A percentile compares a stretch with the other conserved stretches of the same genome.
These are phyloP conservation scores for Trematocara variabile DNA, from an alignment of 2,113 vertebrate genomes.

Conservation along the genomic window DNA sequence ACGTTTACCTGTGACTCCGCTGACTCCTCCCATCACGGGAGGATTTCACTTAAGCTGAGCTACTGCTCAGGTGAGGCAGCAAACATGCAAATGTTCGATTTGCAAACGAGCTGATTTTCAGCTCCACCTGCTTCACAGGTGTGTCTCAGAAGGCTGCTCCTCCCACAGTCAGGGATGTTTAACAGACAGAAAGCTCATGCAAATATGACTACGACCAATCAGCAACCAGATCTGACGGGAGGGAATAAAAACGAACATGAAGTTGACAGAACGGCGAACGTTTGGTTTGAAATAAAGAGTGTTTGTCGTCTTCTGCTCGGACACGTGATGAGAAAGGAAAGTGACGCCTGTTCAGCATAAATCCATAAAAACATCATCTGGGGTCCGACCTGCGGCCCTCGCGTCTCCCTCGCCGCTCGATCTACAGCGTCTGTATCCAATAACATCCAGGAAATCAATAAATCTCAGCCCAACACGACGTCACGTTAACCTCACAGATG, in stretches of 20 bases:
- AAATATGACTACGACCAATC: neutral
- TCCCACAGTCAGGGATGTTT: neutral
- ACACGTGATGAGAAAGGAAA: neutral
- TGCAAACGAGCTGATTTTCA: neutral
- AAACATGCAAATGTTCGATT: neutral
- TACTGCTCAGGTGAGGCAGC: neutral
- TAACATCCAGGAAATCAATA: neutral
- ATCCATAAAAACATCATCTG: neutral
- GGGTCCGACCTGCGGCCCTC: neutral
- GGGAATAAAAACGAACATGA: neutral
- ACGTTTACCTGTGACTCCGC: neutral
- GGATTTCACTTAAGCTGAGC: neutral
- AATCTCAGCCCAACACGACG: neutral
- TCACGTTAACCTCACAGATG: accelerated
- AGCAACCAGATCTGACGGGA: neutral
- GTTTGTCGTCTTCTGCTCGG: neutral
- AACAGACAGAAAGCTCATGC: neutral
- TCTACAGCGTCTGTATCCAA: neutral
- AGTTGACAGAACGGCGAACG: accelerated
- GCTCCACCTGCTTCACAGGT: neutral
- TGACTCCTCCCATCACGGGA: neutral
- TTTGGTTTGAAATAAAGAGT: neutral
- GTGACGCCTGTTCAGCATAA: neutral
- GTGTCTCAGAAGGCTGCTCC: neutral
- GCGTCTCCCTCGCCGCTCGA: neutral